Evolutionary conservation across 2,797 vertebrate genomes (phyloP).

Genomic region (Sebastes cheni): DNA sequence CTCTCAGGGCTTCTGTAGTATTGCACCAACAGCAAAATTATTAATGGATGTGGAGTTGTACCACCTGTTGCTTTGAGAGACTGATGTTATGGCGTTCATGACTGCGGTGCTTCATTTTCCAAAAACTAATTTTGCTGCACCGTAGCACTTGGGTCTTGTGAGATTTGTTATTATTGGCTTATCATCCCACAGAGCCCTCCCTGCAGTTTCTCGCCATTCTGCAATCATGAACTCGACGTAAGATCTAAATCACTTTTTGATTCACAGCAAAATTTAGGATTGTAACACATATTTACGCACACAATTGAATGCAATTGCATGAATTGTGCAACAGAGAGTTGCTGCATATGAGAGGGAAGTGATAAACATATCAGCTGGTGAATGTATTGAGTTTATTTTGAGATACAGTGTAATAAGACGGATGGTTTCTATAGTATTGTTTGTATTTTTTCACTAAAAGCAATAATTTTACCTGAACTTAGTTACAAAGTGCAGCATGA

Average conservation of each 20-base stretch:
- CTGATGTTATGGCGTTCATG: conserved; percentile 16
- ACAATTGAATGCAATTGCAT: background rate
- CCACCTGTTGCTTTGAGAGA: conserved; percentile 57
- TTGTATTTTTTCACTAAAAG: background rate
- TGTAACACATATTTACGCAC: background rate
- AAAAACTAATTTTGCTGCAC: conserved; percentile 30
- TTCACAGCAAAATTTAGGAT: background rate
- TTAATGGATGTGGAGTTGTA: conserved; percentile 64
- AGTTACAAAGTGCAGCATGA: background rate
- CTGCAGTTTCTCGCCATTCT: conserved; percentile 10
- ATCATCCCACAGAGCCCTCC: conserved; percentile 12
- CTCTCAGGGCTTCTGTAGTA: background rate
- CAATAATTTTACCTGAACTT: too few species aligned
- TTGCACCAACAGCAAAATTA: conserved; percentile 67
- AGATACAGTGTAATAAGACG: background rate
- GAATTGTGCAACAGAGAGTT: background rate
- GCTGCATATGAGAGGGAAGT: background rate
- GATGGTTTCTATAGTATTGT: background rate
- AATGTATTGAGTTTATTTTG: background rate
- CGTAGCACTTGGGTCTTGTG: conserved; percentile 23
- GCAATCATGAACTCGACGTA: background rate
- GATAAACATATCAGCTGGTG: background rate
- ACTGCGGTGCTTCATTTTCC: conserved; percentile 34
- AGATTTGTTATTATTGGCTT: conserved; percentile 47
- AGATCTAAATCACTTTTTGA: background rate